These are phyloP conservation scores for Calameuta filiformis DNA, from an alignment of 2,888 invertebrate species.

Conservation along the genomic window DNA sequence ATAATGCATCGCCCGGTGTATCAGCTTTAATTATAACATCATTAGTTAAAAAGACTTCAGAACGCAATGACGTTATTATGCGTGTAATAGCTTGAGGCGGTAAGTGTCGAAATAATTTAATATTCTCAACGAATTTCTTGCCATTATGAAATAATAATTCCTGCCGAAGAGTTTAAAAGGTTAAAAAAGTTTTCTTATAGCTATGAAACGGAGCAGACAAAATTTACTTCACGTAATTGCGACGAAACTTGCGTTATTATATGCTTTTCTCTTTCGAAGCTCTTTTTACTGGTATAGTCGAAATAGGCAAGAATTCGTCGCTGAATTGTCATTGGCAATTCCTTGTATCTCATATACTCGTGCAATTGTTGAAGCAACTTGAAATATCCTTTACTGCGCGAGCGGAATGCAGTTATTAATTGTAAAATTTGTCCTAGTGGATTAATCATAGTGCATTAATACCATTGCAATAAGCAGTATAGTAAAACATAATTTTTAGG, in stretches of 20 bases:
- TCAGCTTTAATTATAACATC: conserved; percentile 63
- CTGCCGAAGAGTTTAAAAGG: conserved; percentile 31
- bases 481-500: not conserved
- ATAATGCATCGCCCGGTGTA: conserved; percentile 57
- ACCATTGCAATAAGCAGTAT: not conserved
- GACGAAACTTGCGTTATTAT: conserved; percentile 63
- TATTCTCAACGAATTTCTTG: conserved; percentile 55
- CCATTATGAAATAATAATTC: conserved; percentile 62
- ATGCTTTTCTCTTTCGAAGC: conserved; percentile 60
- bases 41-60: conserved; percentile 61
- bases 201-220: not conserved
- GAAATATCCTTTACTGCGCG: conserved; percentile 40
- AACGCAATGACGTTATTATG: conserved; percentile 51
- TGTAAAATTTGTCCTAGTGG: conserved; percentile 46
- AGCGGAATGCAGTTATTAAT: conserved; percentile 42
- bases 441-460: too few species aligned
- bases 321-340: conserved; percentile 58
- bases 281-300: conserved; percentile 62
- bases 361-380: conserved; percentile 58
- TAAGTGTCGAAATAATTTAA: conserved; percentile 60
- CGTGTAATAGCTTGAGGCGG: conserved; percentile 51
- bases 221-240: conserved; percentile 52
- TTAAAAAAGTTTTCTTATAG: not conserved
- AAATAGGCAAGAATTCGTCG: conserved; percentile 59
- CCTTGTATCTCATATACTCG: conserved; percentile 65